phyloP scores from a whole-genome alignment of 2,113 vertebrate species.

The Atrichornis clamosus region DNA sequence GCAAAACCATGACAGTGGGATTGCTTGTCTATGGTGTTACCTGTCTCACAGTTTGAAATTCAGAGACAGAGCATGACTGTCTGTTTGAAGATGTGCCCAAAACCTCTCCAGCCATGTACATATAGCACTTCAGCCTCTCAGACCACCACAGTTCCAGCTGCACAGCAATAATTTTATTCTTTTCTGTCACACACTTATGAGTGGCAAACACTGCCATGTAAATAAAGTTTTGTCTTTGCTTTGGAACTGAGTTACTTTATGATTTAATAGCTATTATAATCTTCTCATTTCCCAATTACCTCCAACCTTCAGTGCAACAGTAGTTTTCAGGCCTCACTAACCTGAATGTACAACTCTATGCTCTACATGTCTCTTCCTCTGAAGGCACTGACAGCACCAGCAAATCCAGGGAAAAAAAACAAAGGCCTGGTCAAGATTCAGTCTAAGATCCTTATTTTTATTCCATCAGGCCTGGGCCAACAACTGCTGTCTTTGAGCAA shows the following conservation, averaged over 20 bases:
- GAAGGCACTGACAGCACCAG: neutral
- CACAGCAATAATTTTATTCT: neutral
- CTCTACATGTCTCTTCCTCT: rapidly evolving
- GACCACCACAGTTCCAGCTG: neutral
- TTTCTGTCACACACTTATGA: neutral
- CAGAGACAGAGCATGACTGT: neutral
- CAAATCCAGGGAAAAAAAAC: neutral
- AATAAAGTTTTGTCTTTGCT: neutral
- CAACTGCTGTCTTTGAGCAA: neutral
- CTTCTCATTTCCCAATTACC: neutral
- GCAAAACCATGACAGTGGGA: too few relatives aligned
- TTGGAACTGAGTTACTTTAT: neutral
- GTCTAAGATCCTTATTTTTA: neutral
- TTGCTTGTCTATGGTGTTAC: neutral
- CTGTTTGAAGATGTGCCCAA: neutral
- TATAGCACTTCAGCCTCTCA: neutral
- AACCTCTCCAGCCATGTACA: neutral
- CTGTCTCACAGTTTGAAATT: neutral
- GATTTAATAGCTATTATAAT: neutral
- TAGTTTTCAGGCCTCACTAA: neutral
- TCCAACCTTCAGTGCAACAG: neutral
- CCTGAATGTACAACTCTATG: neutral
- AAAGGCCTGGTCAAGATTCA: neutral
- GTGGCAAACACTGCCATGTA: neutral
- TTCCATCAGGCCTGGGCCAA: neutral